These are phyloP conservation scores for Anthopleura sola DNA, from an alignment of 64 coral and sea anemone genomes.

Conservation along the genomic window DNA sequence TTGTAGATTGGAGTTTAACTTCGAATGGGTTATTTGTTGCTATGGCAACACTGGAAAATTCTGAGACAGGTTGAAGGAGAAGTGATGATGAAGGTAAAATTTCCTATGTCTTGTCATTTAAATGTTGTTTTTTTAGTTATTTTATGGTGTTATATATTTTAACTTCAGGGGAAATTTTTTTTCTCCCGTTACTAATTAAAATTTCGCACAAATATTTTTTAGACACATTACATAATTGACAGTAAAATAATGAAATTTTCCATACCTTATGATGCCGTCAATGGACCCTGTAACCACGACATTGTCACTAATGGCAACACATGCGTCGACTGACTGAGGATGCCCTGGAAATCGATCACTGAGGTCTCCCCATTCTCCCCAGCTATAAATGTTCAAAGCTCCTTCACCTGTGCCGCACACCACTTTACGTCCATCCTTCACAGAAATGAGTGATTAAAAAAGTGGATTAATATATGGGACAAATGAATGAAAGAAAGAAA, in stretches of 20 bases:
- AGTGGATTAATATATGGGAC: neutral
- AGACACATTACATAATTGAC: neutral
- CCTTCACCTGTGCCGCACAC: slow-evolving; percentile 66
- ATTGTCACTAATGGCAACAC: slow-evolving; percentile 53
- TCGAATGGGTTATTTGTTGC: neutral
- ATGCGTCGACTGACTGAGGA: slow-evolving; percentile 55
- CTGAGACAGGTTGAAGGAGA: neutral
- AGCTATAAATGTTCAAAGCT: slow-evolving; percentile 52
- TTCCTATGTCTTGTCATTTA: neutral
- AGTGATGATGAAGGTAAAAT: neutral
- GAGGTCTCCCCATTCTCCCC: slow-evolving; percentile 60
- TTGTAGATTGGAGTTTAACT: neutral
- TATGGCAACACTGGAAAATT: neutral
- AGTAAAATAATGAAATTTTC: neutral
- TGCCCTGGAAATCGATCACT: slow-evolving; percentile 69
- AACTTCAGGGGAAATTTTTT: neutral
- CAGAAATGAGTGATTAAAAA: neutral
- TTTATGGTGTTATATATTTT: neutral
- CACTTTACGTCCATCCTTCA: slow-evolving; percentile 53
- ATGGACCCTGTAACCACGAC: slow-evolving; percentile 65
- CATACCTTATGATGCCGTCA: slow-evolving; percentile 66
- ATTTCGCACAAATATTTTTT: neutral
- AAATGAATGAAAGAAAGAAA: neutral
- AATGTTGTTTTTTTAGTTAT: neutral
- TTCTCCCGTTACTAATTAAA: neutral